A percentile compares a stretch with the other conserved stretches of the same genome.
Conservation (phyloP, 2,797 vertebrate species). For the Poeciliopsis infans region DNA sequence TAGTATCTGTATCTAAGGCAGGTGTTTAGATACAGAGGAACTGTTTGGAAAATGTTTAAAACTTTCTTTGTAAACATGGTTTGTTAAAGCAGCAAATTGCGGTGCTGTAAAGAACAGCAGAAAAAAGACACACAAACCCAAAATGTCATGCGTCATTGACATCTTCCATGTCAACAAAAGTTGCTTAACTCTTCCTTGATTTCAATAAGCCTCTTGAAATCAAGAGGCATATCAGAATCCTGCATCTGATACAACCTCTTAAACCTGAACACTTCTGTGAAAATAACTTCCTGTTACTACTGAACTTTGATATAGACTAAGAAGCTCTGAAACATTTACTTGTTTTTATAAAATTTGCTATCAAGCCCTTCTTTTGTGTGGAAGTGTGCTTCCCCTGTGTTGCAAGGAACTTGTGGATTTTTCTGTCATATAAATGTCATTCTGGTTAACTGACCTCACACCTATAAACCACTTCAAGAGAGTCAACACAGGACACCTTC, state of each 20-base stretch:
- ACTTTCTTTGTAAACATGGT: not conserved
- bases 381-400: not conserved
- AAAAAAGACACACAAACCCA: not conserved
- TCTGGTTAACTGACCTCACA: conserved; percentile 32
- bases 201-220: not conserved
- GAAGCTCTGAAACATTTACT: not conserved
- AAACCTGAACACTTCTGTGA: no score
- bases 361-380: not conserved
- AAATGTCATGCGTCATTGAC: conserved; percentile 20
- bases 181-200: conserved; percentile 20
- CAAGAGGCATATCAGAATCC: not conserved
- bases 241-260: no score
- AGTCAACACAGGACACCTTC: conserved; percentile 46
- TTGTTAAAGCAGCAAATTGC: not conserved
- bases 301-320: not conserved
- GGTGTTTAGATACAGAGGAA: not conserved
- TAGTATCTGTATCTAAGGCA: not conserved
- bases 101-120: not conserved
- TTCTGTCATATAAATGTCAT: conserved; percentile 43
- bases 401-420: not conserved
- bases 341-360: not conserved
- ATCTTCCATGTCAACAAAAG: conserved; percentile 13
- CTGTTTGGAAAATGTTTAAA: no score
- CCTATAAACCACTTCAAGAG: conserved; percentile 28
- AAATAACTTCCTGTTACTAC: not conserved